These are phyloP conservation scores for Orussus abietinus DNA, from an alignment of 1,140 invertebrate genomes.

Conservation along the genomic window DNA sequence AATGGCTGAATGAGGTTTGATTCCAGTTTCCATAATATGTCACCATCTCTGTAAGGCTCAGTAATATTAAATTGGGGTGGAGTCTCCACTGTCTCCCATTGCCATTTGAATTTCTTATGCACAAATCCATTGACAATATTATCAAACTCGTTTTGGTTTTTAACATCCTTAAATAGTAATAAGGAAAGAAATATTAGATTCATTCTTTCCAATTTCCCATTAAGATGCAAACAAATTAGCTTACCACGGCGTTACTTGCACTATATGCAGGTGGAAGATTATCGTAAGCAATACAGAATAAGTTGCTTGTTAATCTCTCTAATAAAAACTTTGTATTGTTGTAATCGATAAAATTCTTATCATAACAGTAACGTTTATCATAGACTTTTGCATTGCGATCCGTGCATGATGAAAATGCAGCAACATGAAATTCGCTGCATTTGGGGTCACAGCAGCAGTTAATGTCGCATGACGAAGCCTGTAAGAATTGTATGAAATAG, in stretches of 20 bases:
- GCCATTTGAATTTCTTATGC: conserved; percentile 25
- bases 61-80: conserved; percentile 28
- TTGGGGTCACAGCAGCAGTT: conserved; percentile 50
- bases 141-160: conserved; percentile 20
- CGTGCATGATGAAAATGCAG: conserved; percentile 40
- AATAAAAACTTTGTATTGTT: conserved; percentile 48
- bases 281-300: conserved; percentile 49
- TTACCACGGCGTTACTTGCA: conserved; percentile 34
- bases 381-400: conserved; percentile 36
- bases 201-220: too few relatives aligned
- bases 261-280: conserved; percentile 46
- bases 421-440: conserved; percentile 40
- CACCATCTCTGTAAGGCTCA: conserved; percentile 32
- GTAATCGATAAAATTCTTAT: conserved; percentile 41
- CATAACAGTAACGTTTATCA: conserved; percentile 46
- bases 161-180: conserved; percentile 15
- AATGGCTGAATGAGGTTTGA: conserved; percentile 33
- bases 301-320: conserved; percentile 42
- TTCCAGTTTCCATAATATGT: conserved; percentile 40
- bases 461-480: conserved; percentile 39
- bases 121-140: conserved; percentile 18
- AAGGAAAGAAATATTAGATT: too few relatives aligned
- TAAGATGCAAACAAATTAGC: conserved; percentile 13
- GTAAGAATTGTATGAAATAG: conserved; percentile 15
- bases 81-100: conserved; percentile 13